These are phyloP conservation scores for Glandiceps talaboti DNA, from an alignment of 53 echinoderm and acorn worm genomes.

Conservation along the genomic window DNA sequence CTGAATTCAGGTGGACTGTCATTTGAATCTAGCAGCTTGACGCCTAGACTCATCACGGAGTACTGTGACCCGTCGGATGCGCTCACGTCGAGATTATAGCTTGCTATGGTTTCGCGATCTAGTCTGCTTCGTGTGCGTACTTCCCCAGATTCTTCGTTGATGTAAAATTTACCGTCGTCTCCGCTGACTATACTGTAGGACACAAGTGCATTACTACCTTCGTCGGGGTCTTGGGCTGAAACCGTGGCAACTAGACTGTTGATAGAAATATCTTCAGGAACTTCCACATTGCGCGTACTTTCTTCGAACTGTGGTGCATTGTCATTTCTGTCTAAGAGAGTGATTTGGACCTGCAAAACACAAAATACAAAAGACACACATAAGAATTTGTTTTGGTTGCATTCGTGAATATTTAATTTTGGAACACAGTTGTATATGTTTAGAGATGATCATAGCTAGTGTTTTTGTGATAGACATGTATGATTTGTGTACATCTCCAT, in stretches of 20 bases:
- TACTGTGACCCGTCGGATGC: slow-evolving; percentile 64
- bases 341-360: slow-evolving; percentile 44
- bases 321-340: slow-evolving; percentile 64
- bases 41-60: slow-evolving; percentile 33
- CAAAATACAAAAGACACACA: too few relatives aligned
- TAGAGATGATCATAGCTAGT: too few relatives aligned
- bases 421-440: too few relatives aligned
- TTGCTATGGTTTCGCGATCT: slow-evolving; percentile 45
- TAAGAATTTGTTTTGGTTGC: too few relatives aligned
- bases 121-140: slow-evolving; percentile 36
- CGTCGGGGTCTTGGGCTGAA: slow-evolving; percentile 58
- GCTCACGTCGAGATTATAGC: slow-evolving; percentile 38
- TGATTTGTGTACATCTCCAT: too few relatives aligned
- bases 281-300: slow-evolving; percentile 41
- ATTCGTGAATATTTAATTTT: too few relatives aligned
- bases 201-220: slow-evolving; percentile 31
- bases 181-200: slow-evolving; percentile 62
- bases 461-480: too few relatives aligned
- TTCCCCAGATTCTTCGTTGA: slow-evolving; percentile 46
- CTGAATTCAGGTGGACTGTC: slow-evolving; percentile 72
- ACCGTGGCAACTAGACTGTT: slow-evolving; percentile 31
- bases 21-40: slow-evolving; percentile 54
- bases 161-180: slow-evolving; percentile 37
- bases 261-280: slow-evolving; percentile 38
- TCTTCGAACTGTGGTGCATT: slow-evolving; percentile 59